Base-by-base conservation (phyloP, 2,113 vertebrate genomes). In the Lynx canadensis region DNA sequence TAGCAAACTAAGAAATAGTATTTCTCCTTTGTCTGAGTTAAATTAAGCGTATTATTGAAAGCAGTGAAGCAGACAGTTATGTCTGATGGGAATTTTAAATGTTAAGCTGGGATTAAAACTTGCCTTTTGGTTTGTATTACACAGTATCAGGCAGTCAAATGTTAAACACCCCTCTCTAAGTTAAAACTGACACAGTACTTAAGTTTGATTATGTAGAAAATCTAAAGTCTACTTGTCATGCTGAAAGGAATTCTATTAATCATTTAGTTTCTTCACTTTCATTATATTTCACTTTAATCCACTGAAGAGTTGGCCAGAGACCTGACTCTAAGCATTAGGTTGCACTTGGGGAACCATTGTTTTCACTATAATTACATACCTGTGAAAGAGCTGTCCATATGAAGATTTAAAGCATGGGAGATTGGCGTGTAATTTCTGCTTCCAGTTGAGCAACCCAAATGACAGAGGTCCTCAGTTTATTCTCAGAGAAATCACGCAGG, bases 1-100 rank as follows among this genome's bases (percentile, higher is more conserved):
- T 89, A 96, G 55, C 89, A 96, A 97, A 95, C 66, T 98, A 95
- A 74, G 80, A 97, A 98, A 92, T 97, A 7, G 69, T 94, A 92
- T 98, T 96, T 91, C 81, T 97, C 57, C 97, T 97, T 98, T 98
- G 97, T 98, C 96, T 98, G 97, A 98, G 96, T 98, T 99, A 98
- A 99, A 98, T 97, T 98, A 98, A 97, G 93, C 95, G 96, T 98
- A 97, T 98, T 97, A 98, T 98, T 98, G 95, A 97, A 98, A 96
- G 95, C 98, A 98, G 38, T 98, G 96, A 98, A 98, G 97, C 97
- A 98, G 92, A 92, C 96, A 94, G 97, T 97, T 93, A 68, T 94
- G 93, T 89, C 92, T 95, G 94, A 98, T 98, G 97, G 97, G 96
- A 97, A 97, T 97, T 96, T 93, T 68, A 97, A 98, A 95, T 97